phyloP scores from a whole-genome alignment of 2,797 vertebrate genomes.

The Gymnocypris eckloni region DNA sequence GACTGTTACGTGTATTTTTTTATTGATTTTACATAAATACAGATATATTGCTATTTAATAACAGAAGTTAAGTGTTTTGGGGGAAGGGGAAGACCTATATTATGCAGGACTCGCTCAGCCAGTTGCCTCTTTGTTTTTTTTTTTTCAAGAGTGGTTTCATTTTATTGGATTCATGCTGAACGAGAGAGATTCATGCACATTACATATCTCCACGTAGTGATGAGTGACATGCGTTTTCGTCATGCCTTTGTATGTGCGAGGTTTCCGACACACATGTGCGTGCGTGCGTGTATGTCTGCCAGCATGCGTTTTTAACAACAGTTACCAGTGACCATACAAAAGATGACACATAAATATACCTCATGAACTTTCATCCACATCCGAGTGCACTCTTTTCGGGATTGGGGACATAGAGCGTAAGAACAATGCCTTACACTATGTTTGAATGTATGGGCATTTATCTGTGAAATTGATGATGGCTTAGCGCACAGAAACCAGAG shows the following conservation, averaged over 20 bases:
- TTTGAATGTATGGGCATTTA: slow-evolving; percentile 94
- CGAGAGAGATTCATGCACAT: slow-evolving; percentile 75
- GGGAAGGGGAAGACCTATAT: slow-evolving; percentile 76
- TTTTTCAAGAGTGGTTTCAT: slow-evolving; percentile 73
- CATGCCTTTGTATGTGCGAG: slow-evolving; percentile 27
- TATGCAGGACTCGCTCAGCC: slow-evolving; percentile 86
- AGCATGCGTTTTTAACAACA: slow-evolving; percentile 51
- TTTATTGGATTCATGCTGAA: slow-evolving; percentile 67
- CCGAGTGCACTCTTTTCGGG: slow-evolving; percentile 70
- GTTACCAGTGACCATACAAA: slow-evolving; percentile 73
- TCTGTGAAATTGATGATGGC: slow-evolving; percentile 85
- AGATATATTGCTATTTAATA: slow-evolving; percentile 82
- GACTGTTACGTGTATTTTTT: slow-evolving; percentile 89
- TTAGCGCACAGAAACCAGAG: slow-evolving; percentile 83
- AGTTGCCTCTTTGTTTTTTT: slow-evolving; percentile 77
- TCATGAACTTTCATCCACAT: slow-evolving; percentile 83
- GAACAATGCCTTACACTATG: slow-evolving; percentile 99
- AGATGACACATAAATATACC: slow-evolving; percentile 84
- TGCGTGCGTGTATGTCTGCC: slow-evolving; percentile 20
- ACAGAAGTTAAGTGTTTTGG: slow-evolving; percentile 75
- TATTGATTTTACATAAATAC: slow-evolving; percentile 86
- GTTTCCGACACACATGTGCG: not conserved
- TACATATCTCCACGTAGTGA: slow-evolving; percentile 66
- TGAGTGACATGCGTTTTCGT: slow-evolving; percentile 14
- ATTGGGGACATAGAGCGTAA: slow-evolving; percentile 81